phyloP scores from a whole-genome alignment of 2,113 vertebrate species.

The Apeltes quadracus region DNA sequence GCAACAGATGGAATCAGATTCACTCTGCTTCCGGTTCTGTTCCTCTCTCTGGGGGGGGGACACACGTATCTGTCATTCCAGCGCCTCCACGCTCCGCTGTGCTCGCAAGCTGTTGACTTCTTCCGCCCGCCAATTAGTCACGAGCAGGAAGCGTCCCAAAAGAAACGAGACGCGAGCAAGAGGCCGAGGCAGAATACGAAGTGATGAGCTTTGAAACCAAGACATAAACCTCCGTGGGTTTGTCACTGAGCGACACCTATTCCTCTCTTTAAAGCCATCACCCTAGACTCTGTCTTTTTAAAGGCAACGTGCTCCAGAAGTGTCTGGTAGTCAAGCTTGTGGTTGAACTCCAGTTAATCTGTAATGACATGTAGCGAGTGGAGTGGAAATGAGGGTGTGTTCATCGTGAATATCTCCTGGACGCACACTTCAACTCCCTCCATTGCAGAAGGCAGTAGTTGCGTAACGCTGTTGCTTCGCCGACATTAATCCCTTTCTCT shows the following conservation, averaged over 20 bases:
- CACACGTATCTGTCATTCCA: not conserved
- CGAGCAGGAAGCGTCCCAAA: not conserved
- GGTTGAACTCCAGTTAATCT: not conserved
- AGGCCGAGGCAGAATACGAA: not conserved
- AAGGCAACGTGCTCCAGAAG: not conserved
- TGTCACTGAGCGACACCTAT: not conserved
- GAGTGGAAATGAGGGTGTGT: not conserved
- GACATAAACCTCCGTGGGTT: not conserved
- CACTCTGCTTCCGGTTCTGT: not conserved
- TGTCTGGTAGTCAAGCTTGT: not conserved
- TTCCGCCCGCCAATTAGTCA: not conserved
- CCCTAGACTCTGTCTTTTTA: not conserved
- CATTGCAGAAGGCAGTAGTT: constrained; percentile 50
- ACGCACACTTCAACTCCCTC: not conserved
- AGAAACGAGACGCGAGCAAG: not conserved
- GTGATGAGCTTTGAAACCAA: not conserved
- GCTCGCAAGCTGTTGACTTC: not conserved
- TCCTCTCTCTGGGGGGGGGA: too few relatives aligned
- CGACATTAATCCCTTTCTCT: constrained; percentile 32
- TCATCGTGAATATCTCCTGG: not conserved
- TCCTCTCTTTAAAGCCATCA: not conserved
- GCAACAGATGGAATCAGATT: too few relatives aligned
- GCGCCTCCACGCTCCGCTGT: not conserved
- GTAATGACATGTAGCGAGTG: not conserved
- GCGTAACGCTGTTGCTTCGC: constrained; percentile 39